Evolutionary conservation across 2,888 invertebrate genomes (phyloP).

Genomic region (Drosophila lacicola): DNA sequence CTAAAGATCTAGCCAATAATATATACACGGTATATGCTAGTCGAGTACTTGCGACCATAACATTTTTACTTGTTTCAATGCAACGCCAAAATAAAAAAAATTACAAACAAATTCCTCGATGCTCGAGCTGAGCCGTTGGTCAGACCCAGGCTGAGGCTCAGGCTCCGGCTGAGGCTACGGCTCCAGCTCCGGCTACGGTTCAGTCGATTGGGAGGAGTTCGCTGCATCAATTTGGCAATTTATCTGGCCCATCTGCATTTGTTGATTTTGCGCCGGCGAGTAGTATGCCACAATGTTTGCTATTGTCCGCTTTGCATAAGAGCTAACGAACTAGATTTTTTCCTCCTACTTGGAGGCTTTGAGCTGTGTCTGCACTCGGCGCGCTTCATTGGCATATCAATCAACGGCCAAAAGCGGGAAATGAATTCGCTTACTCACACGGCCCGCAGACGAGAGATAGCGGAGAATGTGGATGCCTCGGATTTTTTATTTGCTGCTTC

Average conservation of each 20-base stretch:
- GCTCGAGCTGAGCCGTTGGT: slow-evolving; percentile 14
- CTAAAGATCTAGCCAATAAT: no score
- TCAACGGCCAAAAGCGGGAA: slow-evolving; percentile 74
- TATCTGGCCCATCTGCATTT: slow-evolving; percentile 75
- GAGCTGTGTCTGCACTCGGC: slow-evolving; percentile 52
- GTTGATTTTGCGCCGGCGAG: slow-evolving; percentile 68
- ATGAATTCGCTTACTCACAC: slow-evolving; percentile 77
- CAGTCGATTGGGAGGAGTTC: slow-evolving; percentile 24
- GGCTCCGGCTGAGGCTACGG: slow-evolving; percentile 1
- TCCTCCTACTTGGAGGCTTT: slow-evolving; percentile 36
- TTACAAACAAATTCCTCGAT: slow-evolving; percentile 38
- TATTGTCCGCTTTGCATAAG: slow-evolving; percentile 72
- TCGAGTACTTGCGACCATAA: not conserved
- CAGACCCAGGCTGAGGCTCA: not conserved
- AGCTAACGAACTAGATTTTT: slow-evolving; percentile 76
- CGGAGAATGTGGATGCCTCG: slow-evolving; percentile 42
- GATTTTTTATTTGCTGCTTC: slow-evolving; percentile 18
- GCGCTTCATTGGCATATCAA: slow-evolving; percentile 76
- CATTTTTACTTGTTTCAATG: slow-evolving; percentile 11
- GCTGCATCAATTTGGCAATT: slow-evolving; percentile 72
- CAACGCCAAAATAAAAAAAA: slow-evolving; percentile 14
- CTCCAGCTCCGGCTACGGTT: not conserved
- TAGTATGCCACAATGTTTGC: slow-evolving; percentile 62
- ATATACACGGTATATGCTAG: no score
- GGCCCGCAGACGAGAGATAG: slow-evolving; percentile 31